A percentile compares a stretch with the other conserved stretches of the same genome.
phyloP scores from a whole-genome alignment of 2,113 vertebrate species.

The Plecotus auritus region DNA sequence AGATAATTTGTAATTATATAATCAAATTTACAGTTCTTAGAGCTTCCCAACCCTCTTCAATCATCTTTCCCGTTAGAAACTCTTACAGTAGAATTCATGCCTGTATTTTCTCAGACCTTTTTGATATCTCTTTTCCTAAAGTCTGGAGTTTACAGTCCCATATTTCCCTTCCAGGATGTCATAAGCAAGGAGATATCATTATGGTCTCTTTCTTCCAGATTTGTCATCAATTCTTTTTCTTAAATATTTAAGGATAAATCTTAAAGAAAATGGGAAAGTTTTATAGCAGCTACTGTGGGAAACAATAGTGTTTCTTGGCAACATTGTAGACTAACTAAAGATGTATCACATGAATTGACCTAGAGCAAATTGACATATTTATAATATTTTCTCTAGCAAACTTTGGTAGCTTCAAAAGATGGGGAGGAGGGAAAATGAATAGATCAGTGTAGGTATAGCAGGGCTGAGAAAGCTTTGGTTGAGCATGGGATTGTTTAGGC shows the following conservation, averaged over 20 bases:
- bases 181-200: background rate
- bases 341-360: background rate
- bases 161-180: background rate
- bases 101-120: constrained; percentile 7
- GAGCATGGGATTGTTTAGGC: background rate
- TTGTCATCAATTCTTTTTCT: constrained; percentile 3
- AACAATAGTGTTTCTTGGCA: constrained; percentile 15
- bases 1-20: constrained; percentile 45
- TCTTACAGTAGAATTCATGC: background rate
- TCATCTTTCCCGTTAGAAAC: constrained; percentile 12
- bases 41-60: constrained; percentile 39
- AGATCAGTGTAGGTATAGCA: background rate
- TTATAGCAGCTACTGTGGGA: background rate
- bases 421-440: background rate
- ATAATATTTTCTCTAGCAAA: background rate
- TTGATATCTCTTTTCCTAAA: background rate
- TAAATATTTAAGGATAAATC: background rate
- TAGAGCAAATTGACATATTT: background rate
- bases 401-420: background rate
- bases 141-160: background rate
- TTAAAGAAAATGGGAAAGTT: constrained; percentile 3
- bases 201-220: background rate
- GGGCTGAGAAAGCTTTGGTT: background rate
- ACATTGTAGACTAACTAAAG: background rate
- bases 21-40: constrained; percentile 47